These are phyloP conservation scores for Drosophila subsilvestris DNA, from an alignment of 2,888 invertebrate species.

Conservation along the genomic window DNA sequence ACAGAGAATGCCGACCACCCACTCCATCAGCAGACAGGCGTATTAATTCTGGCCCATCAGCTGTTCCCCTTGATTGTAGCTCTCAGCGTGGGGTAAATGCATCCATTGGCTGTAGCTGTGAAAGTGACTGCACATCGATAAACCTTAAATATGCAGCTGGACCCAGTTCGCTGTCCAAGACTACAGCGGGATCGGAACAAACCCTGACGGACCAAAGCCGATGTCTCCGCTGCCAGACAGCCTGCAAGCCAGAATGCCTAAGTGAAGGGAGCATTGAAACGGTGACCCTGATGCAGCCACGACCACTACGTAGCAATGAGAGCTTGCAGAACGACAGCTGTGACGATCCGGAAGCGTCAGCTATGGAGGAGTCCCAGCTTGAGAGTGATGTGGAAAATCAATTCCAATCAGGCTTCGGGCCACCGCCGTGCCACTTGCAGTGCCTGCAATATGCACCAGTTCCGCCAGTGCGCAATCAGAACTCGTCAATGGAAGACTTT, in stretches of 20 bases:
- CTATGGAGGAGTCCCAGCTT: neutral
- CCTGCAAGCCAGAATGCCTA: neutral
- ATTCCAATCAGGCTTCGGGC: conserved; percentile 1
- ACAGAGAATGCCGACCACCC: too few relatives aligned
- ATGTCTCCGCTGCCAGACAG: neutral
- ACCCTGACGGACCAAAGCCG: neutral
- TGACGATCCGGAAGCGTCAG: too few relatives aligned
- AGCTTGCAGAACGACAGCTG: conserved; percentile 3
- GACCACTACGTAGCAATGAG: neutral
- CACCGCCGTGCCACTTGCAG: conserved; percentile 9
- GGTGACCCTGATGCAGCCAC: conserved; percentile 21
- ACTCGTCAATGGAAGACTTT: neutral
- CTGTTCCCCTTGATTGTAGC: too few relatives aligned
- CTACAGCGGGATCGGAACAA: neutral
- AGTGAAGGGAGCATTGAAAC: neutral
- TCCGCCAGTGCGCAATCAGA: neutral
- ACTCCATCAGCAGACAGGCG: too few relatives aligned
- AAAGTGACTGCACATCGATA: neutral
- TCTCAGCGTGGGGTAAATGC: neutral
- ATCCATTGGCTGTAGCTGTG: neutral
- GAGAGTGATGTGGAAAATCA: conserved; percentile 5
- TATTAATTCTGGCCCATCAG: too few relatives aligned
- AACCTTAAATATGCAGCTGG: neutral
- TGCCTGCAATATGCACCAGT: neutral
- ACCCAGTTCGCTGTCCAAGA: neutral